Percentiles rank a stretch among this genome's conserved stretches.
phyloP scores from a whole-genome alignment of 2,888 invertebrate genomes.

The Atrina japonica region DNA sequence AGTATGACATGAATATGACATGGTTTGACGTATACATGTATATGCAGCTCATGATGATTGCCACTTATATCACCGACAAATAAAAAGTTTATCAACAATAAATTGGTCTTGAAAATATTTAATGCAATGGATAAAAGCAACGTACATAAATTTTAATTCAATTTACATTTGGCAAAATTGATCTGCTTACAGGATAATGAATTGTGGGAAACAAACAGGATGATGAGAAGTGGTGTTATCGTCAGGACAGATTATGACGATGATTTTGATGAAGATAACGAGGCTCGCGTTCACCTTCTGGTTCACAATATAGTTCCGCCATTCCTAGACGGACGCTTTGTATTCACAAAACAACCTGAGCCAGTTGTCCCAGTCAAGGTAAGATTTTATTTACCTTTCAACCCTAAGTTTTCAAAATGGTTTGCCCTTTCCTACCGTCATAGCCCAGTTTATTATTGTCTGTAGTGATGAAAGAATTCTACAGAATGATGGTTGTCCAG shows the following conservation, averaged over 20 bases:
- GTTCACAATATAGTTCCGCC: slow-evolving; percentile 99
- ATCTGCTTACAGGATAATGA: slow-evolving; percentile 93
- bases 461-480: too few relatives aligned
- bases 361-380: slow-evolving; percentile 96
- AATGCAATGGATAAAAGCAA: too few relatives aligned
- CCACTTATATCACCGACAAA: too few relatives aligned
- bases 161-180: too few relatives aligned
- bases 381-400: slow-evolving; percentile 41
- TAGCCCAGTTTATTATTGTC: too few relatives aligned
- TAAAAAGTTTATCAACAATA: too few relatives aligned
- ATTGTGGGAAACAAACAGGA: slow-evolving; percentile 98
- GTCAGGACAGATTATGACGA: slow-evolving; percentile 87
- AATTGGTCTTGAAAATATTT: too few relatives aligned
- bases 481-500: too few relatives aligned
- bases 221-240: slow-evolving; percentile 94
- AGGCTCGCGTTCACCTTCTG: slow-evolving; percentile 95
- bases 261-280: slow-evolving; percentile 94
- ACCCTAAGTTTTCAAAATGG: neutral
- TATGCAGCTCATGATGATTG: too few relatives aligned
- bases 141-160: too few relatives aligned
- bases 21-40: too few relatives aligned
- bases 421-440: too few relatives aligned
- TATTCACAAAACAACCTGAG: slow-evolving; percentile 99
- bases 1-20: neutral
- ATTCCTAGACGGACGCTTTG: slow-evolving; percentile 98